Evolutionary conservation across 2,797 vertebrate genomes (phyloP).

Genomic region (Argyrosomus regius): DNA sequence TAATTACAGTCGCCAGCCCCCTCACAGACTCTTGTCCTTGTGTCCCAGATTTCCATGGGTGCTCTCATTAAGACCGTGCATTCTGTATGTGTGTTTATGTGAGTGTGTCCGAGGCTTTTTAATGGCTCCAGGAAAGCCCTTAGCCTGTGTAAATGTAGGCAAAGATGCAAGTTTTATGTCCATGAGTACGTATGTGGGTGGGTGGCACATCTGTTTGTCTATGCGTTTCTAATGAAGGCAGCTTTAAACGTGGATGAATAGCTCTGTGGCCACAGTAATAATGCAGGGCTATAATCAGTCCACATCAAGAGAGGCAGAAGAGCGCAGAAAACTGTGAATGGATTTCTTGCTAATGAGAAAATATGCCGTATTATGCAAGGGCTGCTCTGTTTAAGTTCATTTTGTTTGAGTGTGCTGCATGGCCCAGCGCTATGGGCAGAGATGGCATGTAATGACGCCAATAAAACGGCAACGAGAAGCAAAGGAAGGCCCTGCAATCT

Average conservation of each 20-base stretch:
- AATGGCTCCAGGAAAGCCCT: slow-evolving; percentile 58
- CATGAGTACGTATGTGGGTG: background rate
- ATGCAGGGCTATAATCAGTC: slow-evolving; percentile 63
- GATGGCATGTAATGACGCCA: slow-evolving; percentile 48
- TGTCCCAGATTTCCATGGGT: slow-evolving; percentile 84
- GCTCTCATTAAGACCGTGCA: slow-evolving; percentile 79
- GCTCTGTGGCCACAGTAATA: slow-evolving; percentile 62
- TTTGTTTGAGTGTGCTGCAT: slow-evolving; percentile 70
- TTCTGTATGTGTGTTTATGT: slow-evolving; percentile 51
- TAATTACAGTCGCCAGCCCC: slow-evolving; percentile 85
- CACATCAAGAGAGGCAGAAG: slow-evolving; percentile 52
- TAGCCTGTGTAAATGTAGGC: slow-evolving; percentile 33
- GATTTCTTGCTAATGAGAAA: slow-evolving; percentile 75
- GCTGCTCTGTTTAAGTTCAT: slow-evolving; percentile 71
- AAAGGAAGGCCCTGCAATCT: slow-evolving; percentile 22
- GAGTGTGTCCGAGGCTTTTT: slow-evolving; percentile 42
- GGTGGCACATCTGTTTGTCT: slow-evolving; percentile 60
- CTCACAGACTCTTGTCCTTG: slow-evolving; percentile 80
- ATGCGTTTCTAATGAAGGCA: slow-evolving; percentile 55
- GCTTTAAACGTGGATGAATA: slow-evolving; percentile 67
- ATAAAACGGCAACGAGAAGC: slow-evolving; percentile 37
- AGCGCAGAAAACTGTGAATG: slow-evolving; percentile 57
- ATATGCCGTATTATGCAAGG: slow-evolving; percentile 75
- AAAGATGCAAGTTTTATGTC: slow-evolving; percentile 41
- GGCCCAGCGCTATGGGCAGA: slow-evolving; percentile 52